Evolutionary conservation across 1,140 invertebrate genomes (phyloP).

Genomic region (Cheumatopsyche charites): DNA sequence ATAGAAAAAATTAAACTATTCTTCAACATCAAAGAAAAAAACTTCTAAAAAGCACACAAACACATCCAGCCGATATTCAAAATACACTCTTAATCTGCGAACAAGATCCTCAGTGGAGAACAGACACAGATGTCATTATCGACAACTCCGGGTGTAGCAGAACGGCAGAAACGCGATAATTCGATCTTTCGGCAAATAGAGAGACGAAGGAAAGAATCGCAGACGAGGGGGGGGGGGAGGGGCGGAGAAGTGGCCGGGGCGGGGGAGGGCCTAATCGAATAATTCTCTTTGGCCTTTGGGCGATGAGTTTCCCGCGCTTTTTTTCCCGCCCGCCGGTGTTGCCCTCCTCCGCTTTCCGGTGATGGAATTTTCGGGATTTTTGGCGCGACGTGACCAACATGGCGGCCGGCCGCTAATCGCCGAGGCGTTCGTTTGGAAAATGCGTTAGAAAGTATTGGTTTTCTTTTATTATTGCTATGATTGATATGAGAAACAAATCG

Average conservation of each 20-base stretch:
- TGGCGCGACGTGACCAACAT: conserved; percentile 35
- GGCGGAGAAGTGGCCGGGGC: no score
- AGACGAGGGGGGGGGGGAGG: no score
- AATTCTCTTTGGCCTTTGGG: conserved; percentile 46
- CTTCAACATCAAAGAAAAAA: no score
- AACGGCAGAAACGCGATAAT: conserved; percentile 38
- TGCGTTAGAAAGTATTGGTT: not conserved
- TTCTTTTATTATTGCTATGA: no score
- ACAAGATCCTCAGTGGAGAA: not conserved
- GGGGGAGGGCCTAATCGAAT: conserved; percentile 44
- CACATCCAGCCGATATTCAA: no score
- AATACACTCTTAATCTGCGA: no score
- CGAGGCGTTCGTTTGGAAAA: not conserved
- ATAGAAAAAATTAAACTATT: no score
- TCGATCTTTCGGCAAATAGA: conserved; percentile 39
- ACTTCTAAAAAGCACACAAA: no score
- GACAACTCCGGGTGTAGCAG: not conserved
- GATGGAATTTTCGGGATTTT: conserved; percentile 41
- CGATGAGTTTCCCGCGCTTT: conserved; percentile 39
- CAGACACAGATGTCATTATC: not conserved
- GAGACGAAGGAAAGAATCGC: no score
- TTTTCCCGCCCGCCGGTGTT: conserved; percentile 17
- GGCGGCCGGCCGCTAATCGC: conserved; percentile 1
- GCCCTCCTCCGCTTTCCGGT: conserved; percentile 29
- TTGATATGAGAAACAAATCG: not conserved